phyloP scores from a whole-genome alignment of 1,140 invertebrate genomes.

The Macrosteles quadrilineatus region DNA sequence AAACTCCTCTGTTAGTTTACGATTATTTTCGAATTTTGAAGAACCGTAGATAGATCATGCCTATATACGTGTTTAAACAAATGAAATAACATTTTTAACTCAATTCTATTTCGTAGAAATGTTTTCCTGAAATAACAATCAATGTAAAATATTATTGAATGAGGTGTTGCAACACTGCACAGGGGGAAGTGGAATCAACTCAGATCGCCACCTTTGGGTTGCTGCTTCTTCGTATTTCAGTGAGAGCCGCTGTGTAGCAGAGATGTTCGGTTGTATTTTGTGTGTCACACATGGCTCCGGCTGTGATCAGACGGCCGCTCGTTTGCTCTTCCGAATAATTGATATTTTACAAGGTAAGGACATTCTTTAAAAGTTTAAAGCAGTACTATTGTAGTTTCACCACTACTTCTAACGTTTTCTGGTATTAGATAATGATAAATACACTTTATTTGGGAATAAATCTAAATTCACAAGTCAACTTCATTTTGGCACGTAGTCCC shows the following conservation, averaged over 20 bases:
- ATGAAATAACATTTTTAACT: too few species aligned
- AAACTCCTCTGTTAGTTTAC: too few species aligned
- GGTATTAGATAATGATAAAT: background rate
- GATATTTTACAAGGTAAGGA: slow-evolving; percentile 12
- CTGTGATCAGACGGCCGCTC: background rate
- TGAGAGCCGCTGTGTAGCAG: slow-evolving; percentile 27
- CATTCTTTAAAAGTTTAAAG: background rate
- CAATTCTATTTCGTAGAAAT: too few species aligned
- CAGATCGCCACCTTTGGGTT: slow-evolving; percentile 21
- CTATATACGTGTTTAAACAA: too few species aligned
- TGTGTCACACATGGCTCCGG: slow-evolving; percentile 33
- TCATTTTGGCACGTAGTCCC: background rate
- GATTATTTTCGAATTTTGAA: too few species aligned
- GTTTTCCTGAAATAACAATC: too few species aligned
- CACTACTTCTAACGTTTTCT: too few species aligned
- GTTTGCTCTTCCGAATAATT: background rate
- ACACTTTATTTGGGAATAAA: background rate
- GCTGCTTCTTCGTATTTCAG: slow-evolving; percentile 32
- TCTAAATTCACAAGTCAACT: background rate
- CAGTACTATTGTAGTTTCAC: too few species aligned
- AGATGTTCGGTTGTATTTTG: slow-evolving; percentile 28
- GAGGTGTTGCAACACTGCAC: slow-evolving; percentile 27
- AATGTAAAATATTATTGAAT: background rate
- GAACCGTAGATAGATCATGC: too few species aligned
- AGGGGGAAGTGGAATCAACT: slow-evolving; percentile 24